Conservation (phyloP, 2,113 vertebrate species). For the Emydocephalus ijimae region DNA sequence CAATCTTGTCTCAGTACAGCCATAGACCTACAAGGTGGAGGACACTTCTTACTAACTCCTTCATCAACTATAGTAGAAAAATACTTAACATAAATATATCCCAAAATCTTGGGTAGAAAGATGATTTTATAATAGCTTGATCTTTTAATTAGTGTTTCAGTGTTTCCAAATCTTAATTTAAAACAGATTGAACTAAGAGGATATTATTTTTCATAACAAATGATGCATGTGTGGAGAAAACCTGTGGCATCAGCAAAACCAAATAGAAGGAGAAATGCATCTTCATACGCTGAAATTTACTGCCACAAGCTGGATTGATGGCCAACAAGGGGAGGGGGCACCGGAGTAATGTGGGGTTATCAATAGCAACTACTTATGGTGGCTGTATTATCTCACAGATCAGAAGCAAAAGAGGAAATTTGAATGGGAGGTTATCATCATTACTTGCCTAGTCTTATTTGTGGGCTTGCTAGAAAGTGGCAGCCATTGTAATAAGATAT, state of each 20-base stretch:
- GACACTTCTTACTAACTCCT: not conserved
- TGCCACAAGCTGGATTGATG: not conserved
- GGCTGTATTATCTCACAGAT: not conserved
- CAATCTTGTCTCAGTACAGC: not conserved
- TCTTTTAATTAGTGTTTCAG: not conserved
- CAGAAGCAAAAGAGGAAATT: not conserved
- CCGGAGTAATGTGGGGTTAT: not conserved
- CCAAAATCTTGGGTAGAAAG: not conserved
- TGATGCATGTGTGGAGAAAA: not conserved
- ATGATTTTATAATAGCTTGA: not conserved
- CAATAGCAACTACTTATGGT: not conserved
- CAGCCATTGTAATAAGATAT: not conserved
- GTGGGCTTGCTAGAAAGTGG: not conserved
- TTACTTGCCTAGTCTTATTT: not conserved
- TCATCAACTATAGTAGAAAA: not conserved
- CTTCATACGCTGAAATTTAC: not conserved
- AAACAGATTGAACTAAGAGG: not conserved
- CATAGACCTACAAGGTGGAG: not conserved
- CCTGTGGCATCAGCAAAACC: not conserved
- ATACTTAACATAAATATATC: not conserved
- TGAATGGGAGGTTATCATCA: not conserved
- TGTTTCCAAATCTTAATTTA: not conserved
- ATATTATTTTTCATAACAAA: not conserved
- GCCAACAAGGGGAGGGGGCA: not conserved
- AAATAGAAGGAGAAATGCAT: not conserved